Conservation (phyloP, 2,888 invertebrate genomes). For the Ophraella communa region DNA sequence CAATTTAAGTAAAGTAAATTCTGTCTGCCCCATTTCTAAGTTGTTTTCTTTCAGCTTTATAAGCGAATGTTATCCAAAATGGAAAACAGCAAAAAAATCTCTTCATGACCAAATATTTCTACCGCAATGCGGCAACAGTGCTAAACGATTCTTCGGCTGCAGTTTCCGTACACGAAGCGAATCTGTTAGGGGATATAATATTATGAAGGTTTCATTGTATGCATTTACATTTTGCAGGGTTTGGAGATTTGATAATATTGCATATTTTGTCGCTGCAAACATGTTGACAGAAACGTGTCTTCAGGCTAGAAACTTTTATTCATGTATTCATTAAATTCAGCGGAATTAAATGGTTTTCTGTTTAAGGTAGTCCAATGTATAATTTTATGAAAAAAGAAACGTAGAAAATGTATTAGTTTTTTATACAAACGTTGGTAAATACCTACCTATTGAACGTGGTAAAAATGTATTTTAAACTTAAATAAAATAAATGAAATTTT, state of each 20-base stretch:
- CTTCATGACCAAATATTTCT: neutral
- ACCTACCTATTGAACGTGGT: too few species aligned
- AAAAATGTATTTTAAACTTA: too few species aligned
- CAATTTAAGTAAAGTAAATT: too few species aligned
- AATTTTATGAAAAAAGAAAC: too few species aligned
- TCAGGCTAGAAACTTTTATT: too few species aligned
- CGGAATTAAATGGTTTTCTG: neutral
- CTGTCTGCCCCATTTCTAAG: too few species aligned
- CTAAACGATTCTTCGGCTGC: constrained; percentile 12
- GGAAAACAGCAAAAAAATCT: neutral
- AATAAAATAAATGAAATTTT: too few species aligned
- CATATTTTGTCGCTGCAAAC: neutral
- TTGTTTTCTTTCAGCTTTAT: neutral
- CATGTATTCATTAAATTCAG: neutral
- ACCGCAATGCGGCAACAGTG: neutral
- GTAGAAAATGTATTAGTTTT: too few species aligned
- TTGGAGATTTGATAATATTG: neutral
- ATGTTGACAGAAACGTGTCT: neutral
- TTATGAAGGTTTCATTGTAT: neutral
- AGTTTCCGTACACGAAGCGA: constrained; percentile 25
- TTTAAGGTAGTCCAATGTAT: too few species aligned
- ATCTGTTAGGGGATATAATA: constrained; percentile 2
- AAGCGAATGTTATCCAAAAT: neutral
- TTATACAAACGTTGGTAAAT: too few species aligned
- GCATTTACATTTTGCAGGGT: neutral